These are phyloP conservation scores for Hipposideros larvatus DNA, from an alignment of 2,797 vertebrate species.

Conservation along the genomic window DNA sequence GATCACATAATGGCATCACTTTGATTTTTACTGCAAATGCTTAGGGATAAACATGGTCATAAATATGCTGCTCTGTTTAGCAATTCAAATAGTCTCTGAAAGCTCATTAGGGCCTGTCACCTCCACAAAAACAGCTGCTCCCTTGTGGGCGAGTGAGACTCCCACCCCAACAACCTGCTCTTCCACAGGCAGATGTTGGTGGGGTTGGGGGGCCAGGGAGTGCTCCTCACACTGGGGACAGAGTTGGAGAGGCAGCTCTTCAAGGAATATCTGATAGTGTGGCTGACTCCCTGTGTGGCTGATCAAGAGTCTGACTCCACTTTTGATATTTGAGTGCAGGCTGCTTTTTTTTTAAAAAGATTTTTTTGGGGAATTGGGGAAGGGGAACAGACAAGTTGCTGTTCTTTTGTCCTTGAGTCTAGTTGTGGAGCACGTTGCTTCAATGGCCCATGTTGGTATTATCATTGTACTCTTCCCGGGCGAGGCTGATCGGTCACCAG, in stretches of 20 bases:
- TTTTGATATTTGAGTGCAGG: neutral
- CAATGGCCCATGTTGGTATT: no score
- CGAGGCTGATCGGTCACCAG: no score
- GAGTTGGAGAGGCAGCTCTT: neutral
- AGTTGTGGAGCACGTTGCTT: no score
- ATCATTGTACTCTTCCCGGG: no score
- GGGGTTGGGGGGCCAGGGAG: neutral
- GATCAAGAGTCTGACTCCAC: neutral
- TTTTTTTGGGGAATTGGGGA: no score
- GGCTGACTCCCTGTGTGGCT: no score
- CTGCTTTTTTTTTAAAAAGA: neutral
- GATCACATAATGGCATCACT: slow-evolving; percentile 68
- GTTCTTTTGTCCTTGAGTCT: no score
- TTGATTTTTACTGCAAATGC: slow-evolving; percentile 79
- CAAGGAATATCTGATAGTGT: neutral
- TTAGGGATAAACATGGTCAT: slow-evolving; percentile 71
- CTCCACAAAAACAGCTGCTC: neutral
- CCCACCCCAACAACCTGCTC: neutral
- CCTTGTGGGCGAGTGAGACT: neutral
- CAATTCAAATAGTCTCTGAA: slow-evolving; percentile 70
- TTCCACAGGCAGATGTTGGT: neutral
- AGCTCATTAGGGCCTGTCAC: slow-evolving; percentile 63
- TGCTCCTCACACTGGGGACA: neutral
- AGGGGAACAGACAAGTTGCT: no score
- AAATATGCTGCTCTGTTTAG: slow-evolving; percentile 75